phyloP scores from a whole-genome alignment of 2,113 vertebrate species.

The Trachemys scripta region DNA sequence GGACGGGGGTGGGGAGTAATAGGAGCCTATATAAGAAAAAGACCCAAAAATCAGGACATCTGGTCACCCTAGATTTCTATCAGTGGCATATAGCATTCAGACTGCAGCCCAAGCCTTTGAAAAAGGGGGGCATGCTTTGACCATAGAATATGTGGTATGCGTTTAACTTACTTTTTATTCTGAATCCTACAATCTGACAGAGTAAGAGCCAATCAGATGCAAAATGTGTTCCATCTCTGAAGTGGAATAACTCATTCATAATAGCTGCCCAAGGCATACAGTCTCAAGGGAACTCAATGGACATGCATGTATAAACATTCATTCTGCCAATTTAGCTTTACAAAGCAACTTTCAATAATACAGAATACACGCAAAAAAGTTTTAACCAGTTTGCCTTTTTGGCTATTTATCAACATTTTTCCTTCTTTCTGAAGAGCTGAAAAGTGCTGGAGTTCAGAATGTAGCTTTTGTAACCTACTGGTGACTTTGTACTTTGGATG shows the following conservation, averaged over 20 bases:
- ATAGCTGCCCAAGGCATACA: background rate
- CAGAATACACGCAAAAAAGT: constrained; percentile 2
- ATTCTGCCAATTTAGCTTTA: constrained; percentile 14
- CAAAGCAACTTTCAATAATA: constrained; percentile 43
- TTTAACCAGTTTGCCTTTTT: background rate
- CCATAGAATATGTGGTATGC: background rate
- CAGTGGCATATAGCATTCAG: background rate
- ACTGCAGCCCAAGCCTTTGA: background rate
- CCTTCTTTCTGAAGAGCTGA: background rate
- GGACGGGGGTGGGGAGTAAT: too few relatives aligned
- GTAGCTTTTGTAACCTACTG: background rate
- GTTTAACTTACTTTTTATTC: background rate
- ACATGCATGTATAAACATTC: background rate
- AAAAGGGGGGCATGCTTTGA: background rate
- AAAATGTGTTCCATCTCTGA: background rate
- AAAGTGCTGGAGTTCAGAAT: background rate
- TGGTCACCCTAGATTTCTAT: background rate
- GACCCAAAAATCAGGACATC: too few relatives aligned
- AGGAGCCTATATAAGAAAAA: too few relatives aligned
- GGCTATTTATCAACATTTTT: background rate
- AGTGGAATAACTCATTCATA: background rate
- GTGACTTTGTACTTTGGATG: background rate
- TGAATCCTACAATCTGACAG: background rate
- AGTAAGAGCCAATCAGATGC: background rate
- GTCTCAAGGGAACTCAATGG: background rate